phyloP scores from a whole-genome alignment of 1,140 invertebrate genomes.

The Armadillidium nasatum region DNA sequence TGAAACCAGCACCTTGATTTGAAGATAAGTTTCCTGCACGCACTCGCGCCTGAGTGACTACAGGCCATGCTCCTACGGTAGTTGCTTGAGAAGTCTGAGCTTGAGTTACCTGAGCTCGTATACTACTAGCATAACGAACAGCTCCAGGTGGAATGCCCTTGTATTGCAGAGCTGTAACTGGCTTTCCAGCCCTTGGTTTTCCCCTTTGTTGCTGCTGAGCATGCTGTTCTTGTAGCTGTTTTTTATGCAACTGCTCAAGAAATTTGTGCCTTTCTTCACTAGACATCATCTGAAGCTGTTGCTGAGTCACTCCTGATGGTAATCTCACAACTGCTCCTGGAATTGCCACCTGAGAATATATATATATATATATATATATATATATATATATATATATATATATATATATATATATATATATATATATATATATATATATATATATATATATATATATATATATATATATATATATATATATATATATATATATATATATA shows the following conservation, averaged over 20 bases:
- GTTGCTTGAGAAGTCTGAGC: background rate
- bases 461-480: no score
- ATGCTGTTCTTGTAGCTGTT: constrained; percentile 38
- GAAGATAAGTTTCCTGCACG: background rate
- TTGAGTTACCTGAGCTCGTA: background rate
- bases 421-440: no score
- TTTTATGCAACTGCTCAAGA: constrained; percentile 37
- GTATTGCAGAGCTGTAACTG: constrained; percentile 3
- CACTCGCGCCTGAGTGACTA: background rate
- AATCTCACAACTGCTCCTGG: constrained; percentile 40
- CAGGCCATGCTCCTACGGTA: background rate
- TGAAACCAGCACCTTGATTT: background rate
- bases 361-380: no score
- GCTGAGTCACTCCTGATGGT: constrained; percentile 38
- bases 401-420: no score
- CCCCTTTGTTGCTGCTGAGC: constrained; percentile 29
- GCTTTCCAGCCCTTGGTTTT: constrained; percentile 36
- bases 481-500: no score
- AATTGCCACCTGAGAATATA: constrained; percentile 39
- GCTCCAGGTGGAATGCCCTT: background rate
- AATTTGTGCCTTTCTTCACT: constrained; percentile 35
- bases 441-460: no score
- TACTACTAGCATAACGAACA: background rate
- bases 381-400: no score
- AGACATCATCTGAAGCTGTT: constrained; percentile 40